Evolutionary conservation across 2,888 invertebrate species (phyloP).

Genomic region (Pristionchus entomophagus): DNA sequence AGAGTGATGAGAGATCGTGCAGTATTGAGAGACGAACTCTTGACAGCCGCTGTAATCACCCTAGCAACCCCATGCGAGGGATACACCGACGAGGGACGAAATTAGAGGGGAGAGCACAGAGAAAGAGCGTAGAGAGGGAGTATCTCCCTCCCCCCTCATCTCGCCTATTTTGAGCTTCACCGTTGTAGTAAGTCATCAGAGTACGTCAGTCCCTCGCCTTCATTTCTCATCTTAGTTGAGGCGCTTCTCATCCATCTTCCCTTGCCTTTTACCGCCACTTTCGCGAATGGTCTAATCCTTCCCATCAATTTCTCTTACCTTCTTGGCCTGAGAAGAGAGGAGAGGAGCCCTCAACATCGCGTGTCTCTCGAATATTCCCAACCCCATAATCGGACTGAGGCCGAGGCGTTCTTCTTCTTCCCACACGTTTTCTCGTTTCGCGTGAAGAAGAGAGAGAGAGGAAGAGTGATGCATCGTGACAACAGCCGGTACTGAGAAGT

Average conservation of each 20-base stretch:
- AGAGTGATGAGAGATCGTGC: no score
- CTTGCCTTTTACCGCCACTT: no score
- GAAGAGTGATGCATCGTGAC: not conserved
- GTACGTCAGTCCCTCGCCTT: no score
- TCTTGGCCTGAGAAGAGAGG: no score
- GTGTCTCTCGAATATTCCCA: not conserved
- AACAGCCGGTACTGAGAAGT: not conserved
- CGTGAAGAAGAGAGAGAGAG: not conserved
- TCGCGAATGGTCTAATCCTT: no score
- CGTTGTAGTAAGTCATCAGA: no score
- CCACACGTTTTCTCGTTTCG: slow-evolving; percentile 4
- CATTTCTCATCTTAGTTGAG: no score
- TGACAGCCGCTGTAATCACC: not conserved
- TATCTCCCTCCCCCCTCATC: not conserved
- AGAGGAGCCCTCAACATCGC: not conserved
- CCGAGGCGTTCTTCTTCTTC: no score
- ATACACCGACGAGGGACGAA: not conserved
- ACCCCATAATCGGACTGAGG: slow-evolving; percentile 1
- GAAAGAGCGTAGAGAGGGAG: not conserved
- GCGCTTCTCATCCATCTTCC: not conserved
- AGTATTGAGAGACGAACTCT: no score
- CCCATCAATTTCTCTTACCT: no score
- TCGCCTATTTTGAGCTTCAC: no score
- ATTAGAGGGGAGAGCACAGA: not conserved
- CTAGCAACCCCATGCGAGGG: not conserved